Percentiles rank a stretch among this genome's conserved stretches.
These are phyloP conservation scores for Bombus sylvicola DNA, from an alignment of 1,140 invertebrate species.

Conservation along the genomic window DNA sequence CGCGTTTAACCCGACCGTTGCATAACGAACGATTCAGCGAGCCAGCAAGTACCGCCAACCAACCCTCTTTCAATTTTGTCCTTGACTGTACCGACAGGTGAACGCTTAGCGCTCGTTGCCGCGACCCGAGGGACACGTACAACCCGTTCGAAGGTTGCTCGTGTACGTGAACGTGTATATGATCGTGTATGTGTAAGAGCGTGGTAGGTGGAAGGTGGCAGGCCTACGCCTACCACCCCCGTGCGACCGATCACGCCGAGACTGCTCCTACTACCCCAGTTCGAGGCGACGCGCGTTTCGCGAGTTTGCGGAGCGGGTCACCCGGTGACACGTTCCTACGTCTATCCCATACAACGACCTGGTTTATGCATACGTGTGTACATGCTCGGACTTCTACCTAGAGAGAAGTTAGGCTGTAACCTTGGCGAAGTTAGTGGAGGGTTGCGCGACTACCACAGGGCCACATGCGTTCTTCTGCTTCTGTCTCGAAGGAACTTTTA, in stretches of 20 bases:
- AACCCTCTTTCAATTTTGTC: not conserved
- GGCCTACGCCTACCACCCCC: slow-evolving; percentile 74
- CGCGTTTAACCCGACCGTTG: not conserved
- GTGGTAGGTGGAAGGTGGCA: slow-evolving; percentile 50
- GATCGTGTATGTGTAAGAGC: slow-evolving; percentile 9
- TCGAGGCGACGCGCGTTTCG: slow-evolving; percentile 52
- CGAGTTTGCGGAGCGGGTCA: slow-evolving; percentile 67
- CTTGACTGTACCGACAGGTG: slow-evolving; percentile 28
- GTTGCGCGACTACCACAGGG: not conserved
- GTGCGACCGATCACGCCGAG: slow-evolving; percentile 55
- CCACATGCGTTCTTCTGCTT: not conserved
- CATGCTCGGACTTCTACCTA: slow-evolving; percentile 36
- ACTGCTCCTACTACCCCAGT: slow-evolving; percentile 67
- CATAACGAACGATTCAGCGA: not conserved
- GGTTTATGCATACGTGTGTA: slow-evolving; percentile 30
- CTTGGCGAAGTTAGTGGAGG: slow-evolving; percentile 34
- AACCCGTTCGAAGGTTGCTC: not conserved
- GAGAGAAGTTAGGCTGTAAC: slow-evolving; percentile 48
- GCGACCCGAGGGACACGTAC: slow-evolving; percentile 30
- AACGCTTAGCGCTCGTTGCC: slow-evolving; percentile 28
- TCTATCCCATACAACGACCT: slow-evolving; percentile 36
- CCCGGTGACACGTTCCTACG: slow-evolving; percentile 62
- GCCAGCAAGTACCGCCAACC: not conserved
- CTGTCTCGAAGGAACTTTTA: not conserved
- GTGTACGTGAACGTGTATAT: not conserved